Evolutionary conservation across 2,797 vertebrate species (phyloP).

Genomic region (Pteronotus mesoamericanus): DNA sequence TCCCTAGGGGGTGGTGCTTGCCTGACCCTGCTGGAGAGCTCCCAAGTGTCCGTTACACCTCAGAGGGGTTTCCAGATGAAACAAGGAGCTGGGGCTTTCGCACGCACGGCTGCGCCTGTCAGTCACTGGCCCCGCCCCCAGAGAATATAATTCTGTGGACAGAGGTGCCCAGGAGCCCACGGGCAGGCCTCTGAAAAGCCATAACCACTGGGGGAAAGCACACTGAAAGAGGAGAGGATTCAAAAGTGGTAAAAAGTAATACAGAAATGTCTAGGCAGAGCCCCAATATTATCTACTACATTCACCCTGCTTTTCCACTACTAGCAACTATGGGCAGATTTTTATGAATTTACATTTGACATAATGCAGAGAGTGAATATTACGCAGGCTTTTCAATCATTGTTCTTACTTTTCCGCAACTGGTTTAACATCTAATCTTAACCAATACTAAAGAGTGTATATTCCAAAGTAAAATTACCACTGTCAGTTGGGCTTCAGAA

Average conservation of each 20-base stretch:
- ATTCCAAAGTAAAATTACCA: neutral
- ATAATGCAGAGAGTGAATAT: neutral
- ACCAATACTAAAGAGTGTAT: neutral
- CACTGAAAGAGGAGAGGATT: neutral
- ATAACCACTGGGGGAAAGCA: neutral
- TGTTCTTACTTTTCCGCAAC: neutral
- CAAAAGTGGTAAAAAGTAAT: neutral
- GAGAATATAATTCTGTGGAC: neutral
- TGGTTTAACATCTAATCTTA: neutral
- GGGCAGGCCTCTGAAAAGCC: neutral
- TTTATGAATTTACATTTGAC: slow-evolving; percentile 87
- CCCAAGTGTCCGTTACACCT: neutral
- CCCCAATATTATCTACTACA: slow-evolving; percentile 84
- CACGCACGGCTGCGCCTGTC: neutral
- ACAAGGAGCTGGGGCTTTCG: neutral
- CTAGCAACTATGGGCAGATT: slow-evolving; percentile 82
- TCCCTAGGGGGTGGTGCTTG: neutral
- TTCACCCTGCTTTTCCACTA: slow-evolving; percentile 84
- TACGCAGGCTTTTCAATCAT: neutral
- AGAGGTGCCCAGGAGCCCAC: neutral
- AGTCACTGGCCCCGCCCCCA: neutral
- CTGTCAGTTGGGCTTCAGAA: neutral
- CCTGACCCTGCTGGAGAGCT: neutral
- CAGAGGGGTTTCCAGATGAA: neutral
- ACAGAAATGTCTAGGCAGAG: neutral